Conservation (phyloP, 2,113 vertebrate species). For the Manacus vitellinus region DNA sequence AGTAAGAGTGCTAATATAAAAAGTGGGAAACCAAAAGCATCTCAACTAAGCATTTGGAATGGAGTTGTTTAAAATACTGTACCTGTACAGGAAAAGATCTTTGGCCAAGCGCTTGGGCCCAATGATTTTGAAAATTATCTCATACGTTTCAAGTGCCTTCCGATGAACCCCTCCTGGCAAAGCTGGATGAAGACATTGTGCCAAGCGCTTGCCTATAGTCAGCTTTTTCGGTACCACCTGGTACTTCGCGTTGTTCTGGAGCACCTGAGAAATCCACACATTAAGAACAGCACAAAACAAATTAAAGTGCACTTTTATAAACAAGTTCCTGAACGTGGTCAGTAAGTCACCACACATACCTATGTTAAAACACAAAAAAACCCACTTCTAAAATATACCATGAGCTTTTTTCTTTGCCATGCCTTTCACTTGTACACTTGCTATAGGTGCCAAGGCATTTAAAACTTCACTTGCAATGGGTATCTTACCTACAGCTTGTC, state of each 20-base stretch:
- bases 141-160: conserved; percentile 97
- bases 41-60: background rate
- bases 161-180: conserved; percentile 97
- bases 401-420: background rate
- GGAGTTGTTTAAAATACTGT: background rate
- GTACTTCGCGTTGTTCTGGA: conserved; percentile 98
- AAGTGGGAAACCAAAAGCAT: background rate
- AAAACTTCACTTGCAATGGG: background rate
- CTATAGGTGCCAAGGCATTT: background rate
- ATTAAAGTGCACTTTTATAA: background rate
- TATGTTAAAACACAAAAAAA: background rate
- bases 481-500: background rate
- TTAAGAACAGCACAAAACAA: background rate
- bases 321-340: background rate
- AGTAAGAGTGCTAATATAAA: background rate
- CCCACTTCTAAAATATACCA: fast-evolving
- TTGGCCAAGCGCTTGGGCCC: conserved; percentile 97
- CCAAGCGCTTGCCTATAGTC: conserved; percentile 94
- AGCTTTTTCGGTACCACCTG: conserved; percentile 97
- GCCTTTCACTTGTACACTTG: background rate
- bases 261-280: conserved; percentile 79
- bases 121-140: conserved; percentile 99
- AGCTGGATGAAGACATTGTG: conserved; percentile 97
- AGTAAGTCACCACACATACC: background rate
- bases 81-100: conserved; percentile 99